Base-by-base conservation (phyloP, 2,888 invertebrate species). In the Acrocera orbiculus region DNA sequence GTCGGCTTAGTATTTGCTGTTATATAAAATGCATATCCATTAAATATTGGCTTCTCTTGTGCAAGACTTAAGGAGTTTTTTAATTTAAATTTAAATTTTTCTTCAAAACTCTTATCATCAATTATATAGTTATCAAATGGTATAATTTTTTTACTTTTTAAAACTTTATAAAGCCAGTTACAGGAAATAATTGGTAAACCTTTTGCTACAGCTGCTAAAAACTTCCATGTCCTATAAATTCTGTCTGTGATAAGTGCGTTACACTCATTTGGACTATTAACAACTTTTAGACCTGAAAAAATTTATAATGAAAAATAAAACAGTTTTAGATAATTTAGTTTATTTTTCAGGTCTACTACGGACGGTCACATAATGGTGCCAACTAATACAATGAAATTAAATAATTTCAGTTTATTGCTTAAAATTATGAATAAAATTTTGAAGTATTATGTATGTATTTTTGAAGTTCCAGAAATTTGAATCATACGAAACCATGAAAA, bases 171-270 rank as follows among this genome's bases (percentile, higher is more conserved):
- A 4, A 53, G 30, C 51, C 51, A 53, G 9, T 45, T 37, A 5
- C 44, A 34, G 2, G 43, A 45, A 3, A 73, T 72, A 23, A 75
- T 67, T 1, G 73, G 73, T 47, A 63, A 62, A 27, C 69, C 70
- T 26, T 65, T 61, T 1, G 70, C 71, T 30, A 73, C 58, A 0
- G 70, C 71, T 16, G 67, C 62, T 13, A 74, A 51, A 42, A 73
- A 48, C 52, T 74, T 74, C 46, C 64, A 66, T 0, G 73, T 70
- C 4, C 73, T 58, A 49, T 63, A 65, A 5, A 71, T 58, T 27
- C 59, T 56, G 42, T 63, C 52, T 11, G 72, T 70, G 34, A 73
- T 53, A 26, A 74, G 50, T 16, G 73, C 64, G n/a, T 62, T 56
- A 41, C 54, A 52, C 9, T 64, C 59, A 17, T 67, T 64, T 0